Evolutionary conservation across 2,797 vertebrate genomes (phyloP), one percentile per base, ranked within the genome.

Genomic region (Leptoclinus maculatus): DNA sequence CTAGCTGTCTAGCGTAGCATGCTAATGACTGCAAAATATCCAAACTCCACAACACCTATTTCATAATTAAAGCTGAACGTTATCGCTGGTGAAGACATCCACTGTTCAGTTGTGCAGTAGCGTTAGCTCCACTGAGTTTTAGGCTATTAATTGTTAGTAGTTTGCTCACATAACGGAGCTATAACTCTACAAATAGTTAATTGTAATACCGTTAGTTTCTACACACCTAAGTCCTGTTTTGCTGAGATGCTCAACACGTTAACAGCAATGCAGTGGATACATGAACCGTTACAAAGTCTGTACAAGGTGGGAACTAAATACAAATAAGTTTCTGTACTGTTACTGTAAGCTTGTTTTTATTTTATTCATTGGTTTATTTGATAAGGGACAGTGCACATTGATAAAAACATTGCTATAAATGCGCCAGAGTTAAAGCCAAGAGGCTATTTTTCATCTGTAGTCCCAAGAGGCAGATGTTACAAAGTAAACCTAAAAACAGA

Each of bases 1-100:
- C 82, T 90, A 88, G 78, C 71, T 41, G 16, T 9, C 5, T 77
- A 79, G 87, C 82, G 0, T 78, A 87, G 83, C 87, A 76, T 84
- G 91, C 88, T 90, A 90, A 82, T 73, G 23, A 66, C 25, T 38
- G 2, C 29, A 32, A 49, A 51, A 78, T 27, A 39, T 23, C 5
- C 25, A 47, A 78, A 85, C 39, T 57, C 41, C 7, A 38, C 4
- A 49, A 19, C 7, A 64, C 25, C 10, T 68, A 14, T 38, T 51
- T 76, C 0, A 25, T 23, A 38, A 49, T 58, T 8, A 17, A 64
- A 78, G 11, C 19, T 8, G 21, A 2, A 39, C 7, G 23, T 36
- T 64, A n/a, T 38, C 56, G 13, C 5, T 41, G 14, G 11, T 47
- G 12, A 2, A 25, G 3, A 11, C 6, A 39, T 6, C 0, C 10